Percentiles rank a stretch among this genome's conserved stretches.
Conservation (phyloP, 2,888 invertebrate genomes). For the Diloba caeruleocephala region DNA sequence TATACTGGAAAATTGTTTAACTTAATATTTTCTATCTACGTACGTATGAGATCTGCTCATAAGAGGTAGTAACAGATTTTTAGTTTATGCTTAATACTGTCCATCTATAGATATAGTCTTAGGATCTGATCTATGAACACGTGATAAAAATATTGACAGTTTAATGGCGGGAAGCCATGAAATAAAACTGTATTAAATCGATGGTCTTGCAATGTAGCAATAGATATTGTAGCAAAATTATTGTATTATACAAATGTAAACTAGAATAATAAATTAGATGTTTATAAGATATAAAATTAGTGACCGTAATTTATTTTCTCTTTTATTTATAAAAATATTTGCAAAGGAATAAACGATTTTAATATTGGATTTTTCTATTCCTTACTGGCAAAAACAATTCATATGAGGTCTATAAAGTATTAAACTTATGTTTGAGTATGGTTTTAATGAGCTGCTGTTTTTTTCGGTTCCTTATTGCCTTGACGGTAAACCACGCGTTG, state of each 20-base stretch:
- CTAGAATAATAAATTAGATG: slow-evolving; percentile 58
- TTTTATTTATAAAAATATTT: neutral
- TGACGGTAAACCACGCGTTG: no score
- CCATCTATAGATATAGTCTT: no score
- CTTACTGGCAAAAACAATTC: no score
- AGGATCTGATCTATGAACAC: slow-evolving; percentile 17
- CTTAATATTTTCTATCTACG: no score
- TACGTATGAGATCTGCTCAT: no score
- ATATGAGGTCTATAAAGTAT: no score
- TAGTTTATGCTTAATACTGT: no score
- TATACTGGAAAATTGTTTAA: no score
- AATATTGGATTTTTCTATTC: neutral
- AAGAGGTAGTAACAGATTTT: no score
- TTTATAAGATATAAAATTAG: slow-evolving; percentile 51
- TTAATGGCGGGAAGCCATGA: slow-evolving; percentile 22
- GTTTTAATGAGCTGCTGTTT: no score
- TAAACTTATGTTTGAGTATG: no score
- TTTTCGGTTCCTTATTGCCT: neutral
- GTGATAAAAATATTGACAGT: slow-evolving; percentile 7
- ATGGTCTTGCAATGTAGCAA: slow-evolving; percentile 70
- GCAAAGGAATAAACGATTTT: neutral
- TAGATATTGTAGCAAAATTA: slow-evolving; percentile 75
- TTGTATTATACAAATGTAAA: slow-evolving; percentile 65
- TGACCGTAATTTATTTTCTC: slow-evolving; percentile 23
- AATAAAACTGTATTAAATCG: slow-evolving; percentile 2